Conservation (phyloP, 2,888 invertebrate species). For the Taphrorychus bicolor region DNA sequence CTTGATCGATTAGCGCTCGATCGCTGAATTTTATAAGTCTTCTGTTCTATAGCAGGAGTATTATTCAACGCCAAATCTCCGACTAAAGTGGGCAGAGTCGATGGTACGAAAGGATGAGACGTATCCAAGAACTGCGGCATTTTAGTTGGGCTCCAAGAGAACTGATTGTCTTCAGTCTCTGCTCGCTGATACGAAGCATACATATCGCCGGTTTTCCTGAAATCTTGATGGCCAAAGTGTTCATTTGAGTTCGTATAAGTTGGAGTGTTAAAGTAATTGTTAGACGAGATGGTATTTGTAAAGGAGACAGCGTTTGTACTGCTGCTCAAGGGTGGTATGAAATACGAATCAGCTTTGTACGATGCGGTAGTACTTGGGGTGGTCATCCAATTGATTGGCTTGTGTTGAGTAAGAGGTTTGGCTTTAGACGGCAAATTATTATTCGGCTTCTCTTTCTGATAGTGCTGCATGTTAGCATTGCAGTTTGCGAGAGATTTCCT, state of each 20-base stretch:
- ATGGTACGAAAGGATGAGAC: constrained; percentile 59
- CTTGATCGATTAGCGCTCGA: constrained; percentile 42
- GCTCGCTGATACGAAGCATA: constrained; percentile 49
- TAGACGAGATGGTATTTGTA: constrained; percentile 38
- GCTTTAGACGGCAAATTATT: background rate
- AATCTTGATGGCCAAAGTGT: constrained; percentile 2
- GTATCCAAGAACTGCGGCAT: constrained; percentile 58
- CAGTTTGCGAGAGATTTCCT: constrained; percentile 44
- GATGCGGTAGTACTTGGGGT: constrained; percentile 60
- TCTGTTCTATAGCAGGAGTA: constrained; percentile 51
- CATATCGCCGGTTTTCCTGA: constrained; percentile 34
- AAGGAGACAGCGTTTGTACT: background rate
- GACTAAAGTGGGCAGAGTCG: constrained; percentile 67
- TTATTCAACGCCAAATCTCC: constrained; percentile 66
- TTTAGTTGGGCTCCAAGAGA: constrained; percentile 66
- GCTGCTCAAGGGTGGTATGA: constrained; percentile 59
- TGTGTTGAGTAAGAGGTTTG: constrained; percentile 50
- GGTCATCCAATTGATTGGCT: constrained; percentile 71
- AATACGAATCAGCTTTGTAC: constrained; percentile 57
- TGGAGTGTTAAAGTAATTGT: constrained; percentile 48
- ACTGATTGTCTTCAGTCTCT: constrained; percentile 61
- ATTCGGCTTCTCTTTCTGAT: constrained; percentile 32
- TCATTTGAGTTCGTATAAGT: constrained; percentile 11
- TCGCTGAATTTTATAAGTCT: constrained; percentile 36
- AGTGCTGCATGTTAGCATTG: constrained; percentile 21